Conservation (phyloP, 2,797 vertebrate species). For the Myotis planiceps region DNA sequence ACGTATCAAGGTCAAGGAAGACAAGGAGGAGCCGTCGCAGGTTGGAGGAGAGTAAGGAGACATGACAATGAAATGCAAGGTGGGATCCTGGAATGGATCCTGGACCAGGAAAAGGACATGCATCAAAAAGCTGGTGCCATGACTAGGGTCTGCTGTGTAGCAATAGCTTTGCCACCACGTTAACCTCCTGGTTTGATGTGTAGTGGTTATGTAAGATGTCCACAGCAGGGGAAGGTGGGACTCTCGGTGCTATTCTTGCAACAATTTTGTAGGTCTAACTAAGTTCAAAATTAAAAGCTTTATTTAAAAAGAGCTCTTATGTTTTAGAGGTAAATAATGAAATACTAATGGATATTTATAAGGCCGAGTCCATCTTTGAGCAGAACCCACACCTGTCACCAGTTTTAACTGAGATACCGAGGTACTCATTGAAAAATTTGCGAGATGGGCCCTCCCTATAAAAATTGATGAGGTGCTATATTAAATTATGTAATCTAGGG, state of each 20-base stretch:
- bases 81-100: background rate
- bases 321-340: background rate
- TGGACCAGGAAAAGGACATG: background rate
- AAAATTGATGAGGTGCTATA: background rate
- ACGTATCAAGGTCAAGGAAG: background rate
- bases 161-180: fast-evolving
- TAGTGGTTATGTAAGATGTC: background rate
- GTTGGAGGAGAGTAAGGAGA: background rate
- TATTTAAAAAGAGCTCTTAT: background rate
- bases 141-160: background rate
- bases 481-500: background rate
- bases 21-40: background rate
- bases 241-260: background rate
- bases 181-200: background rate
- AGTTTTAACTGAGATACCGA: background rate
- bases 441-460: background rate
- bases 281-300: constrained; percentile 6
- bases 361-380: background rate
- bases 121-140: background rate
- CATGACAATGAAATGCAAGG: background rate
- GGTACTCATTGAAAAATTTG: background rate
- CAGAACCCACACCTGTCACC: background rate
- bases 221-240: background rate
- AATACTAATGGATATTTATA: background rate
- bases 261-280: background rate